phyloP scores from a whole-genome alignment of 2,113 vertebrate species.

The Salvelinus namaycush region DNA sequence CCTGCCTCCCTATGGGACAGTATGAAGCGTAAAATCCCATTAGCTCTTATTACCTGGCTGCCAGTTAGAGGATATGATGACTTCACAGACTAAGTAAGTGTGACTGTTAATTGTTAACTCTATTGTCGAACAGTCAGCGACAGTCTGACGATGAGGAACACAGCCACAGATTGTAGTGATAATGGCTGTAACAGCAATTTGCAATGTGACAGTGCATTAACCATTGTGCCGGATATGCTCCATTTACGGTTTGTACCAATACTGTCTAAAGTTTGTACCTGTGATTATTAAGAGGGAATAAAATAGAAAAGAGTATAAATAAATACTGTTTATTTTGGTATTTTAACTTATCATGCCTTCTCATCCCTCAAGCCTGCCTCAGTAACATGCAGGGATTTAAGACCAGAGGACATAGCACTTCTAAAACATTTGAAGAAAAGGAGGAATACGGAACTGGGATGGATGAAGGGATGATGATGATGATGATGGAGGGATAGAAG shows the following conservation, averaged over 20 bases:
- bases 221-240: no score
- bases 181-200: no score
- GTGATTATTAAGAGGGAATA: no score
- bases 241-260: no score
- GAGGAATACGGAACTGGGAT: not conserved
- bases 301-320: not conserved
- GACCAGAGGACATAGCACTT: not conserved
- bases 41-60: slow-evolving; percentile 16
- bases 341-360: no score
- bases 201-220: no score
- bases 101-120: not conserved
- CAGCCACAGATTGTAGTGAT: no score
- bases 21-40: slow-evolving; percentile 37
- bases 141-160: not conserved
- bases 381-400: no score
- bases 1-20: slow-evolving; percentile 7
- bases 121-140: not conserved
- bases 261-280: no score
- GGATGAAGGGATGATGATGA: not conserved
- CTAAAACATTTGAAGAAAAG: not conserved
- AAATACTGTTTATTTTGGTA: not conserved
- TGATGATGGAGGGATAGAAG: not conserved
- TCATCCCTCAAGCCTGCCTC: no score
- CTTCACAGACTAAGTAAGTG: not conserved
- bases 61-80: slow-evolving; percentile 5